Conservation (phyloP, 1,140 invertebrate genomes). For the Solen grandis region DNA sequence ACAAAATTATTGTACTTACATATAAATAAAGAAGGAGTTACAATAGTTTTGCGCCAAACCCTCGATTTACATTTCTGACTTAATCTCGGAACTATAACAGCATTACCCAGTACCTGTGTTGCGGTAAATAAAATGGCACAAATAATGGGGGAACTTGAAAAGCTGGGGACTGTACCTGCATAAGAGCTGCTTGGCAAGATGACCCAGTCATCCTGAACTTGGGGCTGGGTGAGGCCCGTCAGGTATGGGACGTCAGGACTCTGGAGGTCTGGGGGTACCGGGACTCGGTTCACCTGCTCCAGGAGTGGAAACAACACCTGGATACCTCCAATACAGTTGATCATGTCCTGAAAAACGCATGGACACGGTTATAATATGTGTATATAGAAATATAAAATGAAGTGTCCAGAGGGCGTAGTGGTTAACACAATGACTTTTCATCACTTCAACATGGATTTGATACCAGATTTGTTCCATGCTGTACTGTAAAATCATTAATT, state of each 20-base stretch:
- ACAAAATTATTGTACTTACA: too few species aligned
- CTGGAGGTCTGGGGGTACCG: slow-evolving; percentile 9
- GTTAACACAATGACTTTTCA: background rate
- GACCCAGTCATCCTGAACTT: slow-evolving; percentile 83
- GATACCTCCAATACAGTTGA: slow-evolving; percentile 84
- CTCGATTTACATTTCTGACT: too few species aligned
- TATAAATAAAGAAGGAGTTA: too few species aligned
- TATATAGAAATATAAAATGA: slow-evolving; percentile 36
- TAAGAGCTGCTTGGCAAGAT: slow-evolving; percentile 83
- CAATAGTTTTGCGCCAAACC: too few species aligned
- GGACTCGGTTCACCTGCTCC: slow-evolving; percentile 80
- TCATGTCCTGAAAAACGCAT: slow-evolving; percentile 81
- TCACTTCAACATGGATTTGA: background rate
- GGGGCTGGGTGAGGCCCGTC: slow-evolving; percentile 16
- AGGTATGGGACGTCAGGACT: slow-evolving; percentile 27
- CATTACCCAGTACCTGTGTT: too few species aligned
- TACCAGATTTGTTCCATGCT: too few species aligned
- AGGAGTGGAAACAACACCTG: slow-evolving; percentile 84
- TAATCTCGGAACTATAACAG: too few species aligned
- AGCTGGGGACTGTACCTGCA: slow-evolving; percentile 74
- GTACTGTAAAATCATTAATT: too few species aligned
- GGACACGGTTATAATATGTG: too few species aligned
- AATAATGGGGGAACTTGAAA: too few species aligned
- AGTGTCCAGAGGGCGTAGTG: background rate
- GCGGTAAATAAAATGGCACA: too few species aligned